Base-by-base conservation (phyloP, 2,113 vertebrate species). In the Salvator merianae region DNA sequence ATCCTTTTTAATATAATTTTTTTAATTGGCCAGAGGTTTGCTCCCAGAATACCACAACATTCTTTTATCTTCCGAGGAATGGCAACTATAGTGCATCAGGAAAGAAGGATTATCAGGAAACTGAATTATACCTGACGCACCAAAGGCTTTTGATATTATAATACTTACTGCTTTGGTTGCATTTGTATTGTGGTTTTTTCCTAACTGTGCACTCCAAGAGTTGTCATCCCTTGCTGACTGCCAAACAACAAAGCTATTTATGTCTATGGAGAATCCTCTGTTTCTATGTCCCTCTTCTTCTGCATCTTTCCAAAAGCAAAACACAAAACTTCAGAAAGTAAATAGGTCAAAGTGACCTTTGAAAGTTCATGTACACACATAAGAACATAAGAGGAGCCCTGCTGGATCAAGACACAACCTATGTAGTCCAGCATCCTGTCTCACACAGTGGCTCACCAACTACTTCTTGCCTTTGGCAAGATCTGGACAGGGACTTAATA, bases 11-110 rank as follows among this genome's bases (percentile, higher is more conserved):
- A n/a, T 82, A 8, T 82, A 30, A 50, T 82, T 71, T 80, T 84
- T 85, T 71, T 89, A 88, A 38, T 38, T 73, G 86, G 50, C 69
- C 10, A 85, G 88, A 36, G 4, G 34, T 85, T 92, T 90, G 78
- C 65, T 92, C 86, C 87, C 71, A 87, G 70, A 16, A 59, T 81
- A 85, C 9, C 50, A 26, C 86, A 83, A 88, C 90, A 87, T 84
- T 63, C 83, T 94, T 95, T 95, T 85, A 91, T 92, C 91, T 92
- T 91, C 84, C 66, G 77, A 80, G 76, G 32, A 89, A 70, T 7
- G 1, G 92, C 88, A 89, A 94, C 88, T 89, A 81, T 76, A 87
- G 70, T 65, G 78, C 86, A 94, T 93, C 82, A 92, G 91, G 91
- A 89, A 77, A 73, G n/a, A n/a, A n/a, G n/a, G n/a, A n/a, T 84